These are phyloP conservation scores for Andrena bucephala DNA, from an alignment of 2,888 invertebrate species.

Conservation along the genomic window DNA sequence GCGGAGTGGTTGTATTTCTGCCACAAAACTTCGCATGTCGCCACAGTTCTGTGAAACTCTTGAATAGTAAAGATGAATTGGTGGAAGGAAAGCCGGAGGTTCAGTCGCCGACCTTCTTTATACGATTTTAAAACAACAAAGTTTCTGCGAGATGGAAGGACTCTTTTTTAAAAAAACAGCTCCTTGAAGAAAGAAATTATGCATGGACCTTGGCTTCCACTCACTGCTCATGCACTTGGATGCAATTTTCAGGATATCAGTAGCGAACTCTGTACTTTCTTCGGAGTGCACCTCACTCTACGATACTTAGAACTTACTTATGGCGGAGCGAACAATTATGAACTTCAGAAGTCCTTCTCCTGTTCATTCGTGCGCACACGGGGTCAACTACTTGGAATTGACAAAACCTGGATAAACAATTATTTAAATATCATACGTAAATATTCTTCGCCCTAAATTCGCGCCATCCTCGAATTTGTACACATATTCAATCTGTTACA, in stretches of 20 bases:
- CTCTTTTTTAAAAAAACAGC: not conserved
- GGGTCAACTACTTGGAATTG: not conserved
- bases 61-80: not conserved
- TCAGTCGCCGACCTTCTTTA: not conserved
- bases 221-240: not conserved
- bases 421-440: not conserved
- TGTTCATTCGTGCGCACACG: not conserved
- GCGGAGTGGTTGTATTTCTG: not conserved
- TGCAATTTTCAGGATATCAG: conserved; percentile 40
- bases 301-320: conserved; percentile 16
- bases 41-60: not conserved
- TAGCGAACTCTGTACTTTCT: conserved; percentile 7
- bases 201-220: conserved; percentile 8
- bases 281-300: not conserved
- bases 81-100: not conserved
- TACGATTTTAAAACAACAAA: conserved; percentile 11
- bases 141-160: not conserved
- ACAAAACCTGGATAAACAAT: not conserved
- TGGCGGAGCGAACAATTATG: conserved; percentile 2
- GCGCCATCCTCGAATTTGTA: not conserved
- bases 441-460: not conserved
- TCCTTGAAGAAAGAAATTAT: conserved; percentile 22
- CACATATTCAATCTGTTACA: not conserved
- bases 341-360: not conserved
- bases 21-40: not conserved